phyloP scores from a whole-genome alignment of 1,140 invertebrate genomes.

The Aphis gossypii region DNA sequence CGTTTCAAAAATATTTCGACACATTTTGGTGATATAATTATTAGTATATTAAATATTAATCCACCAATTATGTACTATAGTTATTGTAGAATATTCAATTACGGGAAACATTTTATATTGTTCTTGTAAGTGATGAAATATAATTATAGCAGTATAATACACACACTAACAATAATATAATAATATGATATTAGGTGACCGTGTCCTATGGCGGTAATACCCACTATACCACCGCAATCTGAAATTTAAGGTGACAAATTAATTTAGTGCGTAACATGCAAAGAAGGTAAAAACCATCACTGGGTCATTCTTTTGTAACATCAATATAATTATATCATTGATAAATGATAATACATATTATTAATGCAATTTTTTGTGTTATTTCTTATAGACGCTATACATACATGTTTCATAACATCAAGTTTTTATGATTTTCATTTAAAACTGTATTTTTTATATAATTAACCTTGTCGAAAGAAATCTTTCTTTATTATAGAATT shows the following conservation, averaged over 20 bases:
- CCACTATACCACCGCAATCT: not conserved
- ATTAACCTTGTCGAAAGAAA: not conserved
- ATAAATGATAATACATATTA: not conserved
- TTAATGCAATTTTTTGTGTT: not conserved
- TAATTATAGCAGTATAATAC: conserved; percentile 5
- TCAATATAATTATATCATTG: not conserved
- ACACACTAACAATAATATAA: not conserved
- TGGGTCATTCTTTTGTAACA: conserved; percentile 9
- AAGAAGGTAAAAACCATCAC: not conserved
- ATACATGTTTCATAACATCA: not conserved
- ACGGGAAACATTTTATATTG: not conserved
- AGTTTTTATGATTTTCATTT: not conserved
- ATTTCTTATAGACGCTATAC: not conserved
- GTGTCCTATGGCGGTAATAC: not conserved
- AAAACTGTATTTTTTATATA: not conserved
- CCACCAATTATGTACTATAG: not conserved
- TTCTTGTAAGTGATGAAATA: not conserved
- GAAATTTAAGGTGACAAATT: conserved; percentile 6
- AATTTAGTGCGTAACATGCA: not conserved
- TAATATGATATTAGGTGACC: not conserved
- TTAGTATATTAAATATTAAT: not conserved
- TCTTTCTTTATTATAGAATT: not conserved
- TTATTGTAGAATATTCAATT: not conserved
- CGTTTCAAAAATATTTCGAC: not conserved
- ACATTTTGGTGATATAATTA: not conserved